Evolutionary conservation across 2,113 vertebrate species (phyloP).

Genomic region (Alethe castanea): DNA sequence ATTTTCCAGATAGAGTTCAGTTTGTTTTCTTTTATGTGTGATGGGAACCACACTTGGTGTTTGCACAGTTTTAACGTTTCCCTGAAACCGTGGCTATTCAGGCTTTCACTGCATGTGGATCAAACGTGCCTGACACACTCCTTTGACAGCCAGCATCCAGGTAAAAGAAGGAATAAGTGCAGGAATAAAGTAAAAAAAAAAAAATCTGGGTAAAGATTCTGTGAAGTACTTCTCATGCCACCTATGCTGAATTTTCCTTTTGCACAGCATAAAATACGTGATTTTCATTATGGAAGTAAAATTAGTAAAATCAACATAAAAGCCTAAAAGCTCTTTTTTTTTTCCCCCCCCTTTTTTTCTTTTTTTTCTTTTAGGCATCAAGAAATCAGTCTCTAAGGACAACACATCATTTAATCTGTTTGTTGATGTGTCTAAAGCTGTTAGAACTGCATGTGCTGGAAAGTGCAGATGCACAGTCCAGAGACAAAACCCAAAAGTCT

Average conservation of each 20-base stretch:
- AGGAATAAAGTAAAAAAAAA: not conserved
- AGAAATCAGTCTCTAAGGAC: not conserved
- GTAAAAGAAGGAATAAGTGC: not conserved
- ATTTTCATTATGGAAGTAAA: not conserved
- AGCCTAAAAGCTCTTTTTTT: not conserved
- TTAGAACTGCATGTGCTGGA: not conserved
- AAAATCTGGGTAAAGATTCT: not conserved
- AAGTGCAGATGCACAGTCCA: not conserved
- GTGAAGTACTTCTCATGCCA: not conserved
- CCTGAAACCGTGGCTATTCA: not conserved
- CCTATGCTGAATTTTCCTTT: not conserved
- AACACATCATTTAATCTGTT: not conserved
- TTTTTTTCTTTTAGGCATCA: not conserved
- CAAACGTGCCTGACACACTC: not conserved
- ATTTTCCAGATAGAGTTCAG: constrained; percentile 52
- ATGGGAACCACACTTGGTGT: constrained; percentile 38
- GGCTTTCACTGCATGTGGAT: not conserved
- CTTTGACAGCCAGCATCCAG: not conserved
- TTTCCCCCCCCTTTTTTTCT: not conserved
- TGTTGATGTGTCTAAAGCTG: not conserved
- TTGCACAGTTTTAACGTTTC: constrained; percentile 15
- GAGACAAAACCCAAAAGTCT: not conserved
- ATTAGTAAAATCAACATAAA: not conserved
- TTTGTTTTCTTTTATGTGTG: constrained; percentile 41
- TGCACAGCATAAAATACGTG: not conserved